phyloP scores from a whole-genome alignment of 2,113 vertebrate genomes.

The Cricetomys ansorgei region DNA sequence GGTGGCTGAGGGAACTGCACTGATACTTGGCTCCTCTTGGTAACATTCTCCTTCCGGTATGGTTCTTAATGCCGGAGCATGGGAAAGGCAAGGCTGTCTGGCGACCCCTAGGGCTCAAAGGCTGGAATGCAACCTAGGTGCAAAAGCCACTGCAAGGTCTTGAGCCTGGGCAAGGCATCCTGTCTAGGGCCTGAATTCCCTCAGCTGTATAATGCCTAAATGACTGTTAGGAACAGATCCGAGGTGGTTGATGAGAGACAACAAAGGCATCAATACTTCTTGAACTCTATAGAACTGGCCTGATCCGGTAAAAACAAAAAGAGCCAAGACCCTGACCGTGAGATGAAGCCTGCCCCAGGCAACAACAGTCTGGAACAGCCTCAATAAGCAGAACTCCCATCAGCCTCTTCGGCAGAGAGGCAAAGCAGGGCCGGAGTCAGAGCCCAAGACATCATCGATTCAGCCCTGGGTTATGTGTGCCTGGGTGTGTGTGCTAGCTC shows the following conservation, averaged over 20 bases:
- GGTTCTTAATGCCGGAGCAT: not conserved
- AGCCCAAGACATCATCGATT: not conserved
- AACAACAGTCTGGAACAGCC: no score
- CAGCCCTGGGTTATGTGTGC: not conserved
- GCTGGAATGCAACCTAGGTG: fast-evolving
- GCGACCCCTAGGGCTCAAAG: not conserved
- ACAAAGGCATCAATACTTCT: not conserved
- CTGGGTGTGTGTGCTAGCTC: not conserved
- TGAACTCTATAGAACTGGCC: not conserved
- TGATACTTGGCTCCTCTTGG: not conserved
- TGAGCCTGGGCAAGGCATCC: not conserved
- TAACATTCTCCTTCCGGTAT: not conserved
- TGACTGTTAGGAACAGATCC: not conserved
- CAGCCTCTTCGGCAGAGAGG: not conserved
- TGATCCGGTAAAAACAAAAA: not conserved
- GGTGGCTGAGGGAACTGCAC: not conserved
- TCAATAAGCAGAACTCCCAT: not conserved
- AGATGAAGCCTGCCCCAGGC: not conserved
- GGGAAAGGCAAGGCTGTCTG: not conserved
- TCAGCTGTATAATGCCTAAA: not conserved
- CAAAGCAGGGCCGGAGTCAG: not conserved
- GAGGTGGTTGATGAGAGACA: not conserved
- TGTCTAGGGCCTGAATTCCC: not conserved
- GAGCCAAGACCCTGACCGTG: no score
- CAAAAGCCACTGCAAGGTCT: not conserved